phyloP scores from a whole-genome alignment of 2,797 vertebrate genomes.

The Macropus fuliginosus region DNA sequence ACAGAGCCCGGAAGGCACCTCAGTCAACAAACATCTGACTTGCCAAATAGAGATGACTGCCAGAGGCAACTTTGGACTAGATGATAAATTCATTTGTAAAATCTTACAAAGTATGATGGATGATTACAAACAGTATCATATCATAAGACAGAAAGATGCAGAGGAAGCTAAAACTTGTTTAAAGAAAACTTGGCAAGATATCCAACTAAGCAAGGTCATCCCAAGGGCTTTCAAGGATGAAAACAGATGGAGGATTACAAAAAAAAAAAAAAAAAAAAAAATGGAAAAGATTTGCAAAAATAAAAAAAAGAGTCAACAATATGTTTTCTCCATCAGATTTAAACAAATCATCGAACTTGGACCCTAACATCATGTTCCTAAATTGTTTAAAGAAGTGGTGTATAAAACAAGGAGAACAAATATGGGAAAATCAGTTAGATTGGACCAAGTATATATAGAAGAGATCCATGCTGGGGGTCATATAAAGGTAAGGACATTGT shows the following conservation, averaged over 20 bases:
- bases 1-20: background rate
- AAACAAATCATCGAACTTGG: background rate
- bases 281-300: background rate
- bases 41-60: background rate
- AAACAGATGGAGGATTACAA: background rate
- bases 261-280: conserved; percentile 36
- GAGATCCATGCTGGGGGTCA: background rate
- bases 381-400: background rate
- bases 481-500: background rate
- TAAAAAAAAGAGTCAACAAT: background rate
- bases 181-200: background rate
- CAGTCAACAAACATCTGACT: background rate
- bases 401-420: background rate
- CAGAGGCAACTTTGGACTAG: background rate
- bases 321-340: background rate
- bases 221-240: background rate
- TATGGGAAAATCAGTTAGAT: background rate
- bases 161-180: background rate
- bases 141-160: background rate
- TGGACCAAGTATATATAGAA: background rate
- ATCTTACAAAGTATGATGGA: background rate
- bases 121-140: background rate
- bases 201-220: background rate
- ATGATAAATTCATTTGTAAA: background rate
- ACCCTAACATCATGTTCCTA: background rate